Conservation (phyloP, 2,113 vertebrate genomes). For the Erinaceus europaeus region DNA sequence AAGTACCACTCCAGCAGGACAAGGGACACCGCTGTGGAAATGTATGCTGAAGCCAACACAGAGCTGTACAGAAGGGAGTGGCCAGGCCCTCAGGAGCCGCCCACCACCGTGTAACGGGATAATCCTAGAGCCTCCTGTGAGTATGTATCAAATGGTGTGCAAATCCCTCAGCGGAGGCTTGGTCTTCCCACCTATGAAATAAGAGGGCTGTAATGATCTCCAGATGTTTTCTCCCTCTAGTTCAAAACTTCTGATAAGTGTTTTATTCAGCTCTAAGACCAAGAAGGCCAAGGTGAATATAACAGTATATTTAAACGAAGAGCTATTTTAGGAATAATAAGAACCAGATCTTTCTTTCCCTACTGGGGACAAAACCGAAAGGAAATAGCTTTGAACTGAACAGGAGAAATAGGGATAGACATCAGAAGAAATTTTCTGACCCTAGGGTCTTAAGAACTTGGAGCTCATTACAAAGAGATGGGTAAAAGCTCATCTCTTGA, state of each 20-base stretch:
- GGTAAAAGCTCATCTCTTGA: background rate
- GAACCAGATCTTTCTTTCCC: constrained; percentile 5
- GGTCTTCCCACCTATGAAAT: background rate
- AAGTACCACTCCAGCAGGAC: background rate
- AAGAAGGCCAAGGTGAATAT: background rate
- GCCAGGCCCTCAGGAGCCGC: background rate
- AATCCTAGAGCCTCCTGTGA: background rate
- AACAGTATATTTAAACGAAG: background rate
- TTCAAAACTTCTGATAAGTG: background rate
- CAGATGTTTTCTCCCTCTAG: background rate
- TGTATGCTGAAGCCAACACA: background rate
- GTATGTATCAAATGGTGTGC: background rate
- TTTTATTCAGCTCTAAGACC: background rate
- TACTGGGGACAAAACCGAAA: background rate
- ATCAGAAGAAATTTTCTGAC: background rate
- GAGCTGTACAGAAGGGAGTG: background rate
- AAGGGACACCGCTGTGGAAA: background rate
- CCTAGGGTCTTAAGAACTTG: background rate
- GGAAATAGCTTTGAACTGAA: background rate
- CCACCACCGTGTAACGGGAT: background rate
- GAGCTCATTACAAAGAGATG: too few species aligned
- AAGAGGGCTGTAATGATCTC: background rate
- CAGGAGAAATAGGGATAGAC: background rate
- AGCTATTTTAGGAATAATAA: constrained; percentile 18
- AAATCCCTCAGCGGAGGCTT: background rate